Evolutionary conservation across 2,797 vertebrate species (phyloP).

Genomic region (Tinamus major): DNA sequence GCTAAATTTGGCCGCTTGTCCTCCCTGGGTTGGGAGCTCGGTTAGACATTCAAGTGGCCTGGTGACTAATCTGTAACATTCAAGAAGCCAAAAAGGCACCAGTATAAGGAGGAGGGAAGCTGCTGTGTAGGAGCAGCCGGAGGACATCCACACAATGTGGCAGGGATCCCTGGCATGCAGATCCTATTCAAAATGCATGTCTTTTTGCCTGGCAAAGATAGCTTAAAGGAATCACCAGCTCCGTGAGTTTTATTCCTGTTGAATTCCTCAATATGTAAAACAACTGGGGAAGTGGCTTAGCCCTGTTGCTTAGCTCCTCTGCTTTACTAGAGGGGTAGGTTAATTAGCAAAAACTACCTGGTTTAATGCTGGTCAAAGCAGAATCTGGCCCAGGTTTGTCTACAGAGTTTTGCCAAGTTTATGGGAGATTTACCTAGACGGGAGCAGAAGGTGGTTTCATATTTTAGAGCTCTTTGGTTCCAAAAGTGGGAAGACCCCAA

Average conservation of each 20-base stretch:
- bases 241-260: fast-evolving
- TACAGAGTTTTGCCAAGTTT: not conserved
- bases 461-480: not conserved
- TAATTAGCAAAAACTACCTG: not conserved
- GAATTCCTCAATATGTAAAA: not conserved
- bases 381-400: not conserved
- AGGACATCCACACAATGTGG: not conserved
- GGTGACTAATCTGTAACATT: not conserved
- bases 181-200: not conserved
- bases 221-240: not conserved
- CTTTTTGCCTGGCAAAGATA: not conserved
- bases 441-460: not conserved
- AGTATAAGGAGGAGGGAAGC: not conserved
- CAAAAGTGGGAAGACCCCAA: not conserved
- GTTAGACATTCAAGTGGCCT: not conserved
- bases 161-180: not conserved
- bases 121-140: not conserved
- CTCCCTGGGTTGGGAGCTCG: not conserved
- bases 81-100: not conserved
- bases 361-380: not conserved
- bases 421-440: not conserved
- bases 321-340: not conserved
- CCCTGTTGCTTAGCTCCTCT: not conserved
- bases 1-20: not conserved
- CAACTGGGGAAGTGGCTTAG: not conserved